Percentiles rank a stretch among this genome's conserved stretches.
These are phyloP conservation scores for Nixonia krombeini DNA, from an alignment of 1,140 invertebrate species.

Conservation along the genomic window DNA sequence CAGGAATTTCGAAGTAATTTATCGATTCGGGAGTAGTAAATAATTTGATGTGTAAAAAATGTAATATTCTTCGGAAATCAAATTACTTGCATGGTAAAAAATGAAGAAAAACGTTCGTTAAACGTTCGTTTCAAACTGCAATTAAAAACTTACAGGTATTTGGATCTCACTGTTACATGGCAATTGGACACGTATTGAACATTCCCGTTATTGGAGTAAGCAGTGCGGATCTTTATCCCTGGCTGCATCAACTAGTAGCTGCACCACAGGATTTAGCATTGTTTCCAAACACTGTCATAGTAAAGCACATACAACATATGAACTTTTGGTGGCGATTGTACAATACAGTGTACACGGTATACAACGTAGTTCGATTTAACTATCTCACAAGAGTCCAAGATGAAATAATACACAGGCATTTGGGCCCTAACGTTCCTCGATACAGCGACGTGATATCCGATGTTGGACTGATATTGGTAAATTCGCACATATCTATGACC, in stretches of 20 bases:
- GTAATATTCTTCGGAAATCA: too few relatives aligned
- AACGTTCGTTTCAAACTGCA: not conserved
- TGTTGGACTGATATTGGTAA: constrained; percentile 72
- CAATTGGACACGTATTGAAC: constrained; percentile 73
- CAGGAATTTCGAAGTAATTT: too few relatives aligned
- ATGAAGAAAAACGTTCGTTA: too few relatives aligned
- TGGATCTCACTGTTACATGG: constrained; percentile 67
- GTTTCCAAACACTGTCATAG: constrained; percentile 73
- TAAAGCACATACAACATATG: constrained; percentile 67
- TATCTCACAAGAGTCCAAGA: constrained; percentile 46
- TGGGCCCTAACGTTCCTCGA: constrained; percentile 60
- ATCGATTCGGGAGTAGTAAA: too few relatives aligned
- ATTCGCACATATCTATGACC: constrained; percentile 73
- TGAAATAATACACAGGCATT: constrained; percentile 58
- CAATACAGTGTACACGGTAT: constrained; percentile 65
- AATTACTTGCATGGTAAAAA: too few relatives aligned
- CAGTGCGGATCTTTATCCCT: constrained; percentile 74
- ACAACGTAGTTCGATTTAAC: constrained; percentile 38
- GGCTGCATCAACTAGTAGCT: constrained; percentile 75
- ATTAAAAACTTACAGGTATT: constrained; percentile 27
- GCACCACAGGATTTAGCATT: constrained; percentile 75
- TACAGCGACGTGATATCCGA: constrained; percentile 67
- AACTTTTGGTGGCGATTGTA: constrained; percentile 72
- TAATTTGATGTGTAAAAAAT: too few relatives aligned
- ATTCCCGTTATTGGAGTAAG: constrained; percentile 75